Conservation (phyloP, 2,797 vertebrate species). For the Triplophysa yarkandensis region DNA sequence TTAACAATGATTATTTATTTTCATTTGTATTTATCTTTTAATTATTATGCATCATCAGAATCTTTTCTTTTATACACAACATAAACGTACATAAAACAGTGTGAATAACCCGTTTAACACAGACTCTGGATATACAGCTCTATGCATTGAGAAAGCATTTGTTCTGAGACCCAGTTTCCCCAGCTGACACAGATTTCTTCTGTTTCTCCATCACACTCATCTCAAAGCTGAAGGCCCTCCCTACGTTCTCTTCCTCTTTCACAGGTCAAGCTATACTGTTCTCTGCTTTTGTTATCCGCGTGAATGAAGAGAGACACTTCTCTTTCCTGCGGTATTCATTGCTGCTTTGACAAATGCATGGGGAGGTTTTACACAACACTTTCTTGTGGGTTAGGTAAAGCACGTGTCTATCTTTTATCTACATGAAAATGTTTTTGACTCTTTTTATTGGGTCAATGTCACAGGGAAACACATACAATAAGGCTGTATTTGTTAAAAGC, state of each 20-base stretch:
- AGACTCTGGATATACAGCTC: background rate
- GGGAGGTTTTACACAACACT: constrained; percentile 11
- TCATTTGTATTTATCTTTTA: no score
- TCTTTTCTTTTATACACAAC: no score
- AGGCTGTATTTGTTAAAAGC: no score
- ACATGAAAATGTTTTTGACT: no score
- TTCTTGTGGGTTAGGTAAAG: constrained; percentile 29
- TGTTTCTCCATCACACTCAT: constrained; percentile 64
- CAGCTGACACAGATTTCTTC: constrained; percentile 60
- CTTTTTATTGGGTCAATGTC: no score
- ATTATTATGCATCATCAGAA: no score
- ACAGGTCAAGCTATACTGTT: constrained; percentile 64
- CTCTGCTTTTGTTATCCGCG: constrained; percentile 60
- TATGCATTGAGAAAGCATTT: constrained; percentile 30
- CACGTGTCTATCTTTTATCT: background rate
- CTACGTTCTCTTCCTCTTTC: constrained; percentile 61
- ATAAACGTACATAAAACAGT: no score
- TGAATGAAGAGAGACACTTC: constrained; percentile 22
- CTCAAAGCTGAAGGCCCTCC: constrained; percentile 56
- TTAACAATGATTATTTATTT: no score
- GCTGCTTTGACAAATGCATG: constrained; percentile 1
- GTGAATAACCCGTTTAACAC: no score
- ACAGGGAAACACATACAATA: no score
- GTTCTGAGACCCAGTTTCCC: constrained; percentile 63
- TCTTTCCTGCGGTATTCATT: constrained; percentile 6